Percentiles rank a stretch among this genome's conserved stretches.
Evolutionary conservation across 2,888 invertebrate species (phyloP).

Genomic region (Hyles lineata): DNA sequence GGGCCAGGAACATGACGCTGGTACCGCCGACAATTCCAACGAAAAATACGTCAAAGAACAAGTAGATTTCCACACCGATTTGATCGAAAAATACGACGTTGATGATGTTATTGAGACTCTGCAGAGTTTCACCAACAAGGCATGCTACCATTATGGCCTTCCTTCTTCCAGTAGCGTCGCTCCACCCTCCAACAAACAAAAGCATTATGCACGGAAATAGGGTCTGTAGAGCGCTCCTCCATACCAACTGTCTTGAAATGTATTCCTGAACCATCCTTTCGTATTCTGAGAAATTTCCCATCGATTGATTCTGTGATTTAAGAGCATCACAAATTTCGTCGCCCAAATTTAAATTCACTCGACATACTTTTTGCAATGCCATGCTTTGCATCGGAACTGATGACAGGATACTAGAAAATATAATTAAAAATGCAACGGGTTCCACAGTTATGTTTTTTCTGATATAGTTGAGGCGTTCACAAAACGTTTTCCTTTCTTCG

Average conservation of each 20-base stretch:
- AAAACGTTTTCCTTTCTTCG: not conserved
- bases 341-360: constrained; percentile 86
- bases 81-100: constrained; percentile 66
- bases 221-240: constrained; percentile 90
- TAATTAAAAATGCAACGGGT: constrained; percentile 63
- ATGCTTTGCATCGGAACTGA: constrained; percentile 79
- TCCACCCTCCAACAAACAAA: constrained; percentile 81
- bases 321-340: constrained; percentile 87
- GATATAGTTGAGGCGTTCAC: not conserved
- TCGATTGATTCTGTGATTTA: constrained; percentile 85
- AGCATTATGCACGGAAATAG: constrained; percentile 89
- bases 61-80: constrained; percentile 53
- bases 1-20: constrained; percentile 54
- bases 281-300: constrained; percentile 50
- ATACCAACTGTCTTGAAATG: constrained; percentile 88
- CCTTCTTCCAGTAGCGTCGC: constrained; percentile 66
- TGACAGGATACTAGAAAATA: constrained; percentile 47
- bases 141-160: constrained; percentile 66
- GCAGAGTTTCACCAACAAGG: too few species aligned
- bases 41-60: constrained; percentile 49
- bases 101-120: constrained; percentile 53
- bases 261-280: constrained; percentile 57
- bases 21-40: constrained; percentile 73
- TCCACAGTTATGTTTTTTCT: constrained; percentile 80
- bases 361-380: constrained; percentile 37